A percentile compares a stretch with the other conserved stretches of the same genome.
These are phyloP conservation scores for Crepidodera aurea DNA, from an alignment of 2,888 invertebrate species.

Conservation along the genomic window DNA sequence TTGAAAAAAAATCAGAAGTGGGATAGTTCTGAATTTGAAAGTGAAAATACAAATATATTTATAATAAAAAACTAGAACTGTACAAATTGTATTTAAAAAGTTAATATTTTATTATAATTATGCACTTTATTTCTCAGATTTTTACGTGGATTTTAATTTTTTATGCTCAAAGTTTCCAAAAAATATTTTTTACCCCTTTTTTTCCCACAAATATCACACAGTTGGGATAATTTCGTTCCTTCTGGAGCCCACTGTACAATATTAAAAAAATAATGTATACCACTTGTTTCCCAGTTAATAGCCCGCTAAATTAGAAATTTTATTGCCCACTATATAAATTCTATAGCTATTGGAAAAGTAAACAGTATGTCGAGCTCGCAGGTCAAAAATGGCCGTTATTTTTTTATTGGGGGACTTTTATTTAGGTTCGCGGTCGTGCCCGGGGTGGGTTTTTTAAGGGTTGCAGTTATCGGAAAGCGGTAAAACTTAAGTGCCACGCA, in stretches of 20 bases:
- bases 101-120: too few relatives aligned
- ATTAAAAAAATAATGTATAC: background rate
- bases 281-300: constrained; percentile 52
- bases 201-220: too few relatives aligned
- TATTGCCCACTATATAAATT: constrained; percentile 41
- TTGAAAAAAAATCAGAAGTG: too few relatives aligned
- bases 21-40: too few relatives aligned
- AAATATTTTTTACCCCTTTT: too few relatives aligned
- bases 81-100: too few relatives aligned
- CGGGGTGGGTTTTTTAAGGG: constrained; percentile 31
- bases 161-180: too few relatives aligned
- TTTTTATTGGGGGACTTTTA: constrained; percentile 31
- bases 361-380: constrained; percentile 27
- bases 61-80: too few relatives aligned
- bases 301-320: constrained; percentile 54
- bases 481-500: constrained; percentile 31
- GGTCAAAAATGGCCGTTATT: constrained; percentile 25
- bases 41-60: too few relatives aligned
- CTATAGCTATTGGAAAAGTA: constrained; percentile 33
- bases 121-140: too few relatives aligned
- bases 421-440: constrained; percentile 12
- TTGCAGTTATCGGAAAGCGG: constrained; percentile 35
- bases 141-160: too few relatives aligned
- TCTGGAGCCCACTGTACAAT: background rate
- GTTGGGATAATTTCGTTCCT: too few relatives aligned